Evolutionary conservation across 2,888 invertebrate species (phyloP).

Genomic region (Dolomedes plantarius): DNA sequence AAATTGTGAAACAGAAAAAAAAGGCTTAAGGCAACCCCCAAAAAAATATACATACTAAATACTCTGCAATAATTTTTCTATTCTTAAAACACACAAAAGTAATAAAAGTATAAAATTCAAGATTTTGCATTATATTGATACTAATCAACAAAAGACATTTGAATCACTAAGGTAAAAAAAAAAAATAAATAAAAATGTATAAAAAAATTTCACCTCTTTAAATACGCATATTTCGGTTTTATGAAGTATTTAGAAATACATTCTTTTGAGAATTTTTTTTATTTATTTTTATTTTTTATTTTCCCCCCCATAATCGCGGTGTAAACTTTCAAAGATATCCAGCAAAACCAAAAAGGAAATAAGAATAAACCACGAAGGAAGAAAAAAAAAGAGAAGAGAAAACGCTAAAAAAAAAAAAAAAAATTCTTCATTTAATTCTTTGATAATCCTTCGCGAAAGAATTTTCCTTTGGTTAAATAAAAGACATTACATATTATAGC

Average conservation of each 20-base stretch:
- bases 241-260: constrained; percentile 59
- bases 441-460: constrained; percentile 66
- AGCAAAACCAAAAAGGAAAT: constrained; percentile 31
- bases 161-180: not conserved
- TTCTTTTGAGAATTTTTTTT: constrained; percentile 48
- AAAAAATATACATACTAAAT: not conserved
- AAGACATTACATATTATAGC: constrained; percentile 71
- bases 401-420: constrained; percentile 38
- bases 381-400: constrained; percentile 10
- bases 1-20: not conserved
- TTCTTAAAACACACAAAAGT: not conserved
- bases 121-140: constrained; percentile 1
- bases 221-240: constrained; percentile 60
- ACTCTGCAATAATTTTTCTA: not conserved
- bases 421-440: constrained; percentile 61
- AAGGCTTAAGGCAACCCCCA: not conserved
- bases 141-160: constrained; percentile 16
- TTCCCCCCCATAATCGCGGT: constrained; percentile 41
- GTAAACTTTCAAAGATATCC: constrained; percentile 63
- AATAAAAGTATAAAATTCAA: constrained; percentile 9
- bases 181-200: not conserved
- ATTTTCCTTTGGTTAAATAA: constrained; percentile 69
- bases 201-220: constrained; percentile 40
- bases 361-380: constrained; percentile 19
- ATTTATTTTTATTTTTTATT: constrained; percentile 6